Percentiles rank a stretch among this genome's conserved stretches.
Evolutionary conservation across 2,113 vertebrate genomes (phyloP).

Genomic region (Hepsetus odoe): DNA sequence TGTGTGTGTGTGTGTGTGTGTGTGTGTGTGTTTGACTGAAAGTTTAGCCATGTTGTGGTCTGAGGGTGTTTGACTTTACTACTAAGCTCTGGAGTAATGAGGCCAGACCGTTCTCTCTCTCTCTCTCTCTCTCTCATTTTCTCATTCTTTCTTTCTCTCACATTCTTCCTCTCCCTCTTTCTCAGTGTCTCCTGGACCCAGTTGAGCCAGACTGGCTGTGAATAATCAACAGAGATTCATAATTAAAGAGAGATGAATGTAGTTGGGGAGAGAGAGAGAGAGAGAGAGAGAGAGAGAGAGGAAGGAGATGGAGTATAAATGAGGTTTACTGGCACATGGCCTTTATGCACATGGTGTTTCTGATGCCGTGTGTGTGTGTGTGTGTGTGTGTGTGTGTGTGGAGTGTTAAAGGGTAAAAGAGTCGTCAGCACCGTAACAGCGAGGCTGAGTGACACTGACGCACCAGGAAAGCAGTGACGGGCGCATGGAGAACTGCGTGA

Average conservation of each 20-base stretch:
- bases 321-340: neutral
- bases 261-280: neutral
- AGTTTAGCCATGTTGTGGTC: conserved; percentile 10
- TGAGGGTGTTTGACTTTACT: conserved; percentile 16
- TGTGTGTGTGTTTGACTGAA: too few species aligned
- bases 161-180: neutral
- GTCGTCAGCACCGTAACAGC: conserved; percentile 16
- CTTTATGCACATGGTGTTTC: neutral
- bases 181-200: neutral
- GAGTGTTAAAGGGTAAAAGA: conserved; percentile 16
- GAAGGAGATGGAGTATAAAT: neutral
- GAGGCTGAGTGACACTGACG: conserved; percentile 1
- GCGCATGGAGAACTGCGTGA: conserved; percentile 21
- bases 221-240: conserved; percentile 46
- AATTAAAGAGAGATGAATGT: conserved; percentile 39
- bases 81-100: conserved; percentile 12
- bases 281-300: neutral
- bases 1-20: too few species aligned
- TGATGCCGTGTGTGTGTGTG: neutral
- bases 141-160: neutral
- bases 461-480: neutral
- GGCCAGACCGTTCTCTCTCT: neutral
- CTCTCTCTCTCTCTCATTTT: neutral
- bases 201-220: conserved; percentile 25
- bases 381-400: neutral